Base-by-base conservation (phyloP, 2,113 vertebrate genomes). In the Gadus chalcogrammus region DNA sequence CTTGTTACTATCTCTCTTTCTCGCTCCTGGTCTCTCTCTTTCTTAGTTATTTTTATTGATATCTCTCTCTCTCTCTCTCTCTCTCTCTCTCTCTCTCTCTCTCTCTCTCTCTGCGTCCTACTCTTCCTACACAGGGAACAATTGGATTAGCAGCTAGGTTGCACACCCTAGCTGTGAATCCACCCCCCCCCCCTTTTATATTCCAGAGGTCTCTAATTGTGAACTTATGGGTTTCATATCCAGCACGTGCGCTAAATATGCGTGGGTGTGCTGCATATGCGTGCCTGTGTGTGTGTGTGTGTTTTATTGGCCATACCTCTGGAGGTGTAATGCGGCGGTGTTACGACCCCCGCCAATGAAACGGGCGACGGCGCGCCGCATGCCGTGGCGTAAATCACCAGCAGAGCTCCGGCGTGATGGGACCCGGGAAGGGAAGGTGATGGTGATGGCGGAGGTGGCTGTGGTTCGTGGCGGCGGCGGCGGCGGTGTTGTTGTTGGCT, bases 91-190 rank as follows among this genome's bases (percentile, higher is more conserved):
- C 68, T 48, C 70, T 48, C 11, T 48, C 42, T 48, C 8, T 48
- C 42, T 63, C 27, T 28, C 61, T 63, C 24, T 27, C 61, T 17
- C 48, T 22, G 15, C 8, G 9, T 20, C 12, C 61, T 24, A n/a
- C 18, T 64, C 18, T 84, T 72, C 80, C 81, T 60, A 15, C 1
- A 48, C 71, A 74, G 70, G 79, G 58, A 77, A 85, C 75, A 80
- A 82, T 78, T 82, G 70, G 76, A 87, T 90, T 85, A 88, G 69
- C 75, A 68, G 69, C 69, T 69, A 70, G 58, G 59, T 82, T 79
- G 63, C 71, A 56, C 67, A 77, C 73, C 56, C 70, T 69, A 66
- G n/a, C 24, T n/a, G 28, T 12, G n/a, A 64, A 20, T 2, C 15
- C 62, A 24, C 68, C 38, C 24, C 69, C n/a, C 35, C 61, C 22